phyloP scores from a whole-genome alignment of 2,888 invertebrate species.

The Drosophila meridiana region DNA sequence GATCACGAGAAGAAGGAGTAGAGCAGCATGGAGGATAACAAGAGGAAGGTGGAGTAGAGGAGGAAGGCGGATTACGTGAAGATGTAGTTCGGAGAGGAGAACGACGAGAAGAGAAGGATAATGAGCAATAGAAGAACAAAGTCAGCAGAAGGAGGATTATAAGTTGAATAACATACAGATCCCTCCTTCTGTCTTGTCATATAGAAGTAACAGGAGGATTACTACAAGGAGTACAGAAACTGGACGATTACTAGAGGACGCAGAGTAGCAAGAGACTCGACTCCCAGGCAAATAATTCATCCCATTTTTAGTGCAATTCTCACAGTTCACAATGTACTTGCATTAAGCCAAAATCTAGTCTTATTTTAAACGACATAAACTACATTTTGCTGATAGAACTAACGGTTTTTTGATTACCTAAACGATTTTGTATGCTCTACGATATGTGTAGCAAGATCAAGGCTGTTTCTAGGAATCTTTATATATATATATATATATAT shows the following conservation, averaged over 20 bases:
- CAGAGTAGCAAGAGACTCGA: conserved; percentile 54
- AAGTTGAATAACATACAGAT: not conserved
- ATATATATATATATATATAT: no score
- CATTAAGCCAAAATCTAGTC: conserved; percentile 75
- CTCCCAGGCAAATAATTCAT: conserved; percentile 16
- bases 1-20: conserved; percentile 86
- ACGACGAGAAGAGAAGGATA: not conserved
- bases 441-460: not conserved
- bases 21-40: not conserved
- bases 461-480: not conserved
- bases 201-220: not conserved
- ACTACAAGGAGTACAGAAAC: conserved; percentile 82
- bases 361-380: conserved; percentile 50
- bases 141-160: not conserved
- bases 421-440: not conserved
- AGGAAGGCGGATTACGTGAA: not conserved
- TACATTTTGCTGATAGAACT: conserved; percentile 38
- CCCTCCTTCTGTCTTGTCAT: not conserved
- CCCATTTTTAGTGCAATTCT: conserved; percentile 60
- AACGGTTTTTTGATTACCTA: not conserved
- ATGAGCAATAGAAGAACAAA: not conserved
- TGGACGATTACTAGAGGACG: conserved; percentile 85
- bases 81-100: not conserved
- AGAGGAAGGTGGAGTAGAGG: not conserved
- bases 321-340: conserved; percentile 20